A percentile compares a stretch with the other conserved stretches of the same genome.
Conservation (phyloP, 2,113 vertebrate genomes). For the Plotosus lineatus region DNA sequence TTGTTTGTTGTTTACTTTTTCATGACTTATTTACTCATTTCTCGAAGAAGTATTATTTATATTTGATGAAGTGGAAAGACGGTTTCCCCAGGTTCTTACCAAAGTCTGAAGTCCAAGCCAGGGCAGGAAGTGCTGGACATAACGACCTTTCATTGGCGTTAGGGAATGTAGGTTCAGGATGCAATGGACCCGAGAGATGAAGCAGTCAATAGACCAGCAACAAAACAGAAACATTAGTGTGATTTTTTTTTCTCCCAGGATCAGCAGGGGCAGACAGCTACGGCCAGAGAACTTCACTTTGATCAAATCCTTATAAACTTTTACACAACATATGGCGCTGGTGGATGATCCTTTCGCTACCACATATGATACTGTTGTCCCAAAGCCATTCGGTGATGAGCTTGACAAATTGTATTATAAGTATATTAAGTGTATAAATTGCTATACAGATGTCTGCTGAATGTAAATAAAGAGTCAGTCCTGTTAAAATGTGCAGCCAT, state of each 20-base stretch:
- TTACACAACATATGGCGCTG: neutral
- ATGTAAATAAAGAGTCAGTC: constrained; percentile 62
- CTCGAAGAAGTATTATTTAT: constrained; percentile 56
- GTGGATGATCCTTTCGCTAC: neutral
- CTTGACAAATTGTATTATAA: constrained; percentile 46
- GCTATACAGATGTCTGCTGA: constrained; percentile 66
- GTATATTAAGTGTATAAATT: constrained; percentile 62
- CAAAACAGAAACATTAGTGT: constrained; percentile 38
- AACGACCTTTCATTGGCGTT: constrained; percentile 45
- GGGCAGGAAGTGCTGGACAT: constrained; percentile 12
- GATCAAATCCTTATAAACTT: neutral
- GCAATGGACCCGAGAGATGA: constrained; percentile 31
- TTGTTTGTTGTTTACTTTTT: too few species aligned
- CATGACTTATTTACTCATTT: constrained; percentile 75
- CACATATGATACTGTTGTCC: constrained; percentile 50
- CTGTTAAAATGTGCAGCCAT: constrained; percentile 63
- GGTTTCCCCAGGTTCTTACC: constrained; percentile 65
- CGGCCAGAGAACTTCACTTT: neutral
- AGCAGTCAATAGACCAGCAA: constrained; percentile 45
- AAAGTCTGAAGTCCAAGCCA: constrained; percentile 50
- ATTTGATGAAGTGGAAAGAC: constrained; percentile 65
- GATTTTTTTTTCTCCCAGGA: neutral
- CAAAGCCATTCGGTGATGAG: constrained; percentile 65
- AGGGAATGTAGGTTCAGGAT: constrained; percentile 33
- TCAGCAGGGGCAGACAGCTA: constrained; percentile 5